Percentiles rank a stretch among this genome's conserved stretches.
Conservation (phyloP, 2,797 vertebrate species). For the Bradypus variegatus region DNA sequence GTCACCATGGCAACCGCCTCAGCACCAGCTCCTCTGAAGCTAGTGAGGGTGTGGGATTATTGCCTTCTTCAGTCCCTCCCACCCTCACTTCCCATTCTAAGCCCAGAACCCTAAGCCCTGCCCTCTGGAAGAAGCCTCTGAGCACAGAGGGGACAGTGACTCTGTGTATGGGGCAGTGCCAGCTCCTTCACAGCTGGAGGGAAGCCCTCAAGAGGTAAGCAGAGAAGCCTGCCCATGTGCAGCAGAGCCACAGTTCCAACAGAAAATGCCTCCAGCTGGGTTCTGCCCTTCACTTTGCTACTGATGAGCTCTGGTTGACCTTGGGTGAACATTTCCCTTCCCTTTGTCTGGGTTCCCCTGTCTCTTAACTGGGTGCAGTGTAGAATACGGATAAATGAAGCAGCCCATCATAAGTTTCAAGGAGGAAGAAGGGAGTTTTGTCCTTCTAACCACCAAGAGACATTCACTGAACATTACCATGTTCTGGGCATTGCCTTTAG, state of each 20-base stretch:
- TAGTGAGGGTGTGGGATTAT: conserved; percentile 62
- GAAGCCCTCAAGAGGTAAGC: not conserved
- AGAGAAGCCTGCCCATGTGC: not conserved
- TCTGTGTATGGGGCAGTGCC: not conserved
- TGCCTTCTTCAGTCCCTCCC: conserved; percentile 46
- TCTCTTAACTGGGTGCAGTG: conserved; percentile 9
- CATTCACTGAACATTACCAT: not conserved
- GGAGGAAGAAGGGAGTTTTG: not conserved
- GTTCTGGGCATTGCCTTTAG: not conserved
- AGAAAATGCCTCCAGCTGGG: not conserved
- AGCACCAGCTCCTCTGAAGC: conserved; percentile 68
- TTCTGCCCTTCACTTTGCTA: conserved; percentile 2
- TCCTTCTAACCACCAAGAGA: not conserved
- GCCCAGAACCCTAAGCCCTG: not conserved
- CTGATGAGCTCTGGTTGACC: conserved; percentile 32
- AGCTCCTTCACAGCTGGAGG: conserved; percentile 8
- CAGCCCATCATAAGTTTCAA: not conserved
- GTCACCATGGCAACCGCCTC: conserved; percentile 71
- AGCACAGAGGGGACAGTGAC: not conserved
- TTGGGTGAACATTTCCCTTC: conserved; percentile 26
- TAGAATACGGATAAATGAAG: conserved; percentile 39
- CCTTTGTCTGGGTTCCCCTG: conserved; percentile 12
- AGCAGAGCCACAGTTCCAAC: not conserved
- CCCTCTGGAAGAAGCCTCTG: conserved; percentile 5
- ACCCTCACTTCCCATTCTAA: conserved; percentile 27